Percentiles rank a stretch among this genome's conserved stretches.
phyloP scores from a whole-genome alignment of 2,888 invertebrate species.

The Agrochola lota region DNA sequence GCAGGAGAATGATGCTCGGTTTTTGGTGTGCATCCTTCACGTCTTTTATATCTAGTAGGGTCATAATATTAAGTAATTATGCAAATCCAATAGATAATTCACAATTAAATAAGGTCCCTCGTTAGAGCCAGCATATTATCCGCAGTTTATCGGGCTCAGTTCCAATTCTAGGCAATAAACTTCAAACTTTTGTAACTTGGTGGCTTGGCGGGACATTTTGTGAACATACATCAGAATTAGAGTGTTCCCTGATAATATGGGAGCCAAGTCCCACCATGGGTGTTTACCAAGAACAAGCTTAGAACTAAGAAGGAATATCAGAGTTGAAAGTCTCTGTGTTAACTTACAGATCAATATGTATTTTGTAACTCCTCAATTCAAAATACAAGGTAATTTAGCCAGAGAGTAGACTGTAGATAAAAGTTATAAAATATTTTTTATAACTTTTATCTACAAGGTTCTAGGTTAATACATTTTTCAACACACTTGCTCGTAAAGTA shows the following conservation, averaged over 20 bases:
- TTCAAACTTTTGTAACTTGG: slow-evolving; percentile 45
- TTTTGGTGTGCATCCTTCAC: neutral
- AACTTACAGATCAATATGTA: neutral
- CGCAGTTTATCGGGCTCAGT: slow-evolving; percentile 57
- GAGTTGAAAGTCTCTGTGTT: neutral
- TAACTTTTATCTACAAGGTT: too few species aligned
- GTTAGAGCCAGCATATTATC: slow-evolving; percentile 42
- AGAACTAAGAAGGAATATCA: neutral
- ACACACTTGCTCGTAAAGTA: too few species aligned
- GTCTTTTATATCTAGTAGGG: neutral
- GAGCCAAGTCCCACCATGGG: slow-evolving; percentile 9
- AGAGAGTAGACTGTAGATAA: neutral
- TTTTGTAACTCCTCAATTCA: neutral
- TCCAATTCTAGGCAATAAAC: slow-evolving; percentile 52
- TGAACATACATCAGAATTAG: slow-evolving; percentile 50
- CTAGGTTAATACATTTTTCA: neutral
- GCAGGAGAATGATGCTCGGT: neutral
- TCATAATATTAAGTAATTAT: slow-evolving; percentile 32
- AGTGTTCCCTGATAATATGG: slow-evolving; percentile 24
- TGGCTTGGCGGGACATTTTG: slow-evolving; percentile 44
- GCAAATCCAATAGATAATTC: slow-evolving; percentile 38
- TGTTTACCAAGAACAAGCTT: neutral
- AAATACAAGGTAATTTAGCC: neutral
- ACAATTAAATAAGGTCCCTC: slow-evolving; percentile 15
- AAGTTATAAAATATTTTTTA: neutral